These are phyloP conservation scores for Campoplex nolae DNA, from an alignment of 2,888 invertebrate genomes.

Conservation along the genomic window DNA sequence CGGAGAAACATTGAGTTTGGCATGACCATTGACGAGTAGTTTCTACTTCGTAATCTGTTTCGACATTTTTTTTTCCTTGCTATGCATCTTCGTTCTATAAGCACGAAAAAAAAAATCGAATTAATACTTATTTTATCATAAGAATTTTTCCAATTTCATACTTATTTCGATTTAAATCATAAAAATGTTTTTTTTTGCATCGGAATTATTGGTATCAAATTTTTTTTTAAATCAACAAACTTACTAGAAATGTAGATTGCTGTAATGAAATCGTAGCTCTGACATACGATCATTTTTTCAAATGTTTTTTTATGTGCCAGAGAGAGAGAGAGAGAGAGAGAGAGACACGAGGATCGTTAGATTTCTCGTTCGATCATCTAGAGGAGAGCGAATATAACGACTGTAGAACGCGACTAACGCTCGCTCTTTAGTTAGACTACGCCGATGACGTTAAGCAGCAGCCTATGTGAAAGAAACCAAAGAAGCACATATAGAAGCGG, in stretches of 20 bases:
- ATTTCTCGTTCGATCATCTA: conserved; percentile 30
- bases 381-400: conserved; percentile 45
- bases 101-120: too few relatives aligned
- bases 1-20: not conserved
- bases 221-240: not conserved
- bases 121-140: too few relatives aligned
- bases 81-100: too few relatives aligned
- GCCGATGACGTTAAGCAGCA: conserved; percentile 54
- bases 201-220: not conserved
- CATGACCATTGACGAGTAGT: too few relatives aligned
- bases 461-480: conserved; percentile 20
- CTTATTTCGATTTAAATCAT: too few relatives aligned
- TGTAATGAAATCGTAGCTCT: not conserved
- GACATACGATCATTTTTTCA: conserved; percentile 11
- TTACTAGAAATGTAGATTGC: not conserved
- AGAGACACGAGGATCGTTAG: conserved; percentile 39
- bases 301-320: not conserved
- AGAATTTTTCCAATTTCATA: too few relatives aligned
- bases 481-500: not conserved
- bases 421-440: conserved; percentile 34
- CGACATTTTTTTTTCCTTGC: too few relatives aligned
- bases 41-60: too few relatives aligned
- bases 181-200: not conserved
- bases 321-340: not conserved
- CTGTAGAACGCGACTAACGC: conserved; percentile 43